Evolutionary conservation across 2,888 invertebrate genomes (phyloP).

Genomic region (Lithophane socia): DNA sequence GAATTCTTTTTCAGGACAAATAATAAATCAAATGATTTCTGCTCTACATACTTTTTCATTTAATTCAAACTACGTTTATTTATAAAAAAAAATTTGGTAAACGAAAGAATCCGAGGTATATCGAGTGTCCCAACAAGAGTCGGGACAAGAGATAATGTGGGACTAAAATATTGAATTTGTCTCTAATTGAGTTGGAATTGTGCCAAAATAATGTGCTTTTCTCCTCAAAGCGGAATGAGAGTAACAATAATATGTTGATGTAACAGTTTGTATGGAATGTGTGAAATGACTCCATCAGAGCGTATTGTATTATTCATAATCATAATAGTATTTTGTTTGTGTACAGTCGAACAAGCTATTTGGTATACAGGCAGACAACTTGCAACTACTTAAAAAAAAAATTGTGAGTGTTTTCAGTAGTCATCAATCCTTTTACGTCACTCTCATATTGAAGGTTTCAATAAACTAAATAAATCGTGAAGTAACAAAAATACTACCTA

Average conservation of each 20-base stretch:
- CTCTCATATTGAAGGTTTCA: no score
- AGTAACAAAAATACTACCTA: no score
- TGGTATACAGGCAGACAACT: no score
- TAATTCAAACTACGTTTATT: conserved; percentile 15
- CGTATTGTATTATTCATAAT: background rate
- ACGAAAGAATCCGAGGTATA: background rate
- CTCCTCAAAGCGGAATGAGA: conserved; percentile 23
- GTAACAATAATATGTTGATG: conserved; percentile 32
- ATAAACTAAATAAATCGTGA: no score
- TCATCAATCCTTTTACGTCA: no score
- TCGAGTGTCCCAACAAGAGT: conserved; percentile 17
- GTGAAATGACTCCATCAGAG: conserved; percentile 1
- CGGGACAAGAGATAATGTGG: conserved; percentile 33
- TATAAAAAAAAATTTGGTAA: background rate
- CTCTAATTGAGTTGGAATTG: conserved; percentile 49
- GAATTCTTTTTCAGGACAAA: conserved; percentile 18
- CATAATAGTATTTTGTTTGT: no score
- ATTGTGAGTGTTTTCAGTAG: no score
- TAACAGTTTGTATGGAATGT: conserved; percentile 25
- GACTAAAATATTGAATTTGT: conserved; percentile 43
- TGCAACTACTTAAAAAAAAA: no score
- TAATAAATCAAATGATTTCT: conserved; percentile 5
- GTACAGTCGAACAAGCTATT: no score
- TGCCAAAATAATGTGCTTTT: conserved; percentile 47
- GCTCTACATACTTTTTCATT: conserved; percentile 9